Evolutionary conservation across 2,797 vertebrate genomes (phyloP).

Genomic region (Pangasius krempfi): DNA sequence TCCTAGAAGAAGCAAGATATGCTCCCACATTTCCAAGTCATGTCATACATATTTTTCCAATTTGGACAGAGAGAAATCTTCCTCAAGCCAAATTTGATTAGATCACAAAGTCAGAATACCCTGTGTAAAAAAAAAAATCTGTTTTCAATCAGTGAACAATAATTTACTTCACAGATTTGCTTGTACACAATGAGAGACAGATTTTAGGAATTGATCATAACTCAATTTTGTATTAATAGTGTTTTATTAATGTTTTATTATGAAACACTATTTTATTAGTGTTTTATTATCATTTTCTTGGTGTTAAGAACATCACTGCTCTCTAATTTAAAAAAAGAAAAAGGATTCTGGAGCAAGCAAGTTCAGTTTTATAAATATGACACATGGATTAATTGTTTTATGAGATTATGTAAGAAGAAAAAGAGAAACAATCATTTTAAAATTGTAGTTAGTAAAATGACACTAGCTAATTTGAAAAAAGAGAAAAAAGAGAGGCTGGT

Average conservation of each 20-base stretch:
- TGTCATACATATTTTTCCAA: conserved; percentile 66
- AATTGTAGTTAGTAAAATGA: not conserved
- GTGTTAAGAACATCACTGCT: not conserved
- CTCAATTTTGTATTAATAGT: conserved; percentile 42
- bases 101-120: conserved; percentile 61
- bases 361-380: not conserved
- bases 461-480: not conserved
- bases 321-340: not conserved
- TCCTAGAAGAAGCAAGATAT: conserved; percentile 38
- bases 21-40: conserved; percentile 54
- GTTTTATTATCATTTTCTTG: not conserved
- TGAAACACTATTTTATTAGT: not conserved
- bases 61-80: conserved; percentile 65
- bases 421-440: not conserved
- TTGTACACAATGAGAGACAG: conserved; percentile 53
- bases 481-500: not conserved
- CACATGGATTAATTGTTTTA: not conserved
- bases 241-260: conserved; percentile 53
- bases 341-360: not conserved
- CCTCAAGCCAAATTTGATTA: conserved; percentile 68
- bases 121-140: conserved; percentile 63
- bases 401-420: not conserved
- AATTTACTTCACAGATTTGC: conserved; percentile 63
- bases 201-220: conserved; percentile 57
- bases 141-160: conserved; percentile 71